Conservation (phyloP, 2,113 vertebrate species). For the Xenopus borealis region DNA sequence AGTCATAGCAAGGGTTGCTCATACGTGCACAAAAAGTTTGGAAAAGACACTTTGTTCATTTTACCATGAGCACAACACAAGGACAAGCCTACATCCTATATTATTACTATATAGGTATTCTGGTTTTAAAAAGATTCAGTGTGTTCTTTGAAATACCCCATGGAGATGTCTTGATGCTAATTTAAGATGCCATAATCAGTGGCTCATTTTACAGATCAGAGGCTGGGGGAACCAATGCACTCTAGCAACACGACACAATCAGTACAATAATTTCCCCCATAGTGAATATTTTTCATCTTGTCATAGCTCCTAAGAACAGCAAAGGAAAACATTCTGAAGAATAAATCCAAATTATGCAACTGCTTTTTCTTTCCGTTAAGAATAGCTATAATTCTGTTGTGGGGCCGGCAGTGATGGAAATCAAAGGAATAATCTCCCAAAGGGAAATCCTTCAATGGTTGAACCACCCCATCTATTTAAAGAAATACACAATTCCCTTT, state of each 20-base stretch:
- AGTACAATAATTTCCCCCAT: background rate
- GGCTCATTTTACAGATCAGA: slow-evolving; percentile 7
- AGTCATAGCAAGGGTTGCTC: too few relatives aligned
- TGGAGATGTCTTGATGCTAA: background rate
- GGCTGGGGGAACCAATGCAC: background rate
- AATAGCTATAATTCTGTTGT: background rate
- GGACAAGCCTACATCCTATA: background rate
- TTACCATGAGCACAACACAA: too few relatives aligned
- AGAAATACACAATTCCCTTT: background rate
- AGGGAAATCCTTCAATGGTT: background rate
- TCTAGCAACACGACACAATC: background rate
- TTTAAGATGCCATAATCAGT: background rate
- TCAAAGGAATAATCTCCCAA: background rate
- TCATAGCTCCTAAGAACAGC: slow-evolving; percentile 3
- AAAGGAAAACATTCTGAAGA: background rate
- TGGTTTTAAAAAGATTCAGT: background rate
- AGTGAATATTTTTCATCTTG: slow-evolving; percentile 4
- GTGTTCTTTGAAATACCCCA: slow-evolving; percentile 1
- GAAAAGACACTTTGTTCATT: too few relatives aligned
- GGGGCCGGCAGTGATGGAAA: background rate
- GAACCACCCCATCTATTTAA: background rate
- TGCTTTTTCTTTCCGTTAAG: background rate
- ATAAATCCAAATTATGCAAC: slow-evolving; percentile 1
- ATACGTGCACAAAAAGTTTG: too few relatives aligned
- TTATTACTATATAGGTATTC: slow-evolving; percentile 8